phyloP scores from a whole-genome alignment of 2,888 invertebrate genomes.

The Metopia argyrocephala region DNA sequence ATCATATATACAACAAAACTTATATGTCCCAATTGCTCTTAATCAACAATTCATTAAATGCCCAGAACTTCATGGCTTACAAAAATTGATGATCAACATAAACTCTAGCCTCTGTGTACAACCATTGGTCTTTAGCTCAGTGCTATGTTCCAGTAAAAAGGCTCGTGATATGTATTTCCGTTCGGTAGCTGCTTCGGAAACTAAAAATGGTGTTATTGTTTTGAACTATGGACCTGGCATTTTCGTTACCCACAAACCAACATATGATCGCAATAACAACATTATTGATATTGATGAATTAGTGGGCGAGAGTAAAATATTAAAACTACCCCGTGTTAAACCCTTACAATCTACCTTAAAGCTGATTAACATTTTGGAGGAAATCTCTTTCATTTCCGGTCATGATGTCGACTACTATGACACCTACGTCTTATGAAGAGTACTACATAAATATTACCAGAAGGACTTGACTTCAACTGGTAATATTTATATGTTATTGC shows the following conservation, averaged over 20 bases:
- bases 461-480: slow-evolving; percentile 42
- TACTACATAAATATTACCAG: slow-evolving; percentile 65
- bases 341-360: slow-evolving; percentile 72
- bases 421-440: slow-evolving; percentile 74
- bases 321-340: slow-evolving; percentile 67
- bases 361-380: slow-evolving; percentile 74
- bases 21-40: slow-evolving; percentile 72
- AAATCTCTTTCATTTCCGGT: slow-evolving; percentile 74
- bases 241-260: slow-evolving; percentile 68
- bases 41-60: slow-evolving; percentile 72
- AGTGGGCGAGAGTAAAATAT: slow-evolving; percentile 58
- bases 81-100: slow-evolving; percentile 73
- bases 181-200: slow-evolving; percentile 73
- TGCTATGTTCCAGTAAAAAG: slow-evolving; percentile 73
- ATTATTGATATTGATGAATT: slow-evolving; percentile 67
- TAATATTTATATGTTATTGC: slow-evolving; percentile 61
- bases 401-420: slow-evolving; percentile 77
- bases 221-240: slow-evolving; percentile 74
- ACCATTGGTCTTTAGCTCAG: slow-evolving; percentile 70
- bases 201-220: slow-evolving; percentile 68
- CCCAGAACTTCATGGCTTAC: slow-evolving; percentile 51
- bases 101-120: slow-evolving; percentile 71
- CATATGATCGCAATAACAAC: slow-evolving; percentile 73
- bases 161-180: slow-evolving; percentile 77
- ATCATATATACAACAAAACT: slow-evolving; percentile 70